Evolutionary conservation across 2,888 invertebrate species (phyloP).

Genomic region (Hoplodrina blanda): DNA sequence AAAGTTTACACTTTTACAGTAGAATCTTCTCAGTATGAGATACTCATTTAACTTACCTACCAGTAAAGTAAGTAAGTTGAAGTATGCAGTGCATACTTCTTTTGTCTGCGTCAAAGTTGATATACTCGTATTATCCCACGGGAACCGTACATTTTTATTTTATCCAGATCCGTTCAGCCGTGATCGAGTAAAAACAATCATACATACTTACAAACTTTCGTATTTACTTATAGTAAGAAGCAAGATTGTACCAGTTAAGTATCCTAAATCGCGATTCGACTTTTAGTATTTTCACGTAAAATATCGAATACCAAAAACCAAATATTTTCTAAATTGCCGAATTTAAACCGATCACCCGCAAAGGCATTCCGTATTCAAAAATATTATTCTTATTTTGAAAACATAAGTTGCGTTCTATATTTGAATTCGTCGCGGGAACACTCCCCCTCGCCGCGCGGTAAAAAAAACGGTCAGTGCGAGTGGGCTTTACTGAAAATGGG

Average conservation of each 20-base stretch:
- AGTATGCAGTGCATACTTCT: too few relatives aligned
- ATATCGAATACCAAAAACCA: slow-evolving; percentile 10
- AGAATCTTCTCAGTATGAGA: too few relatives aligned
- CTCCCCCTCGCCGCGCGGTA: slow-evolving; percentile 75
- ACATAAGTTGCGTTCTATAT: slow-evolving; percentile 84
- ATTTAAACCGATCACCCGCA: slow-evolving; percentile 82
- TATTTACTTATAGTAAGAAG: too few relatives aligned
- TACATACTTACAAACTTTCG: too few relatives aligned
- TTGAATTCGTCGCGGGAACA: slow-evolving; percentile 86
- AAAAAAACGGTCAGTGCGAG: slow-evolving; percentile 67
- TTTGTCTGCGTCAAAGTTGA: too few relatives aligned
- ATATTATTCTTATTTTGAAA: slow-evolving; percentile 79
- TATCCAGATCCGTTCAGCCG: too few relatives aligned
- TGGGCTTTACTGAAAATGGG: slow-evolving; percentile 44
- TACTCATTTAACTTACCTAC: too few relatives aligned
- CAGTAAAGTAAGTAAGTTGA: too few relatives aligned
- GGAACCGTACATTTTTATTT: too few relatives aligned
- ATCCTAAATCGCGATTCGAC: not conserved
- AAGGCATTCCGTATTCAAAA: slow-evolving; percentile 84
- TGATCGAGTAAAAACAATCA: too few relatives aligned
- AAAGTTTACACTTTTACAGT: not conserved
- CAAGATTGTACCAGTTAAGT: too few relatives aligned
- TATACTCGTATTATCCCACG: too few relatives aligned
- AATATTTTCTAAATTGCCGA: slow-evolving; percentile 55
- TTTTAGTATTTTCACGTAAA: not conserved